phyloP scores from a whole-genome alignment of 1,140 invertebrate species.

The Ephestia elutella region DNA sequence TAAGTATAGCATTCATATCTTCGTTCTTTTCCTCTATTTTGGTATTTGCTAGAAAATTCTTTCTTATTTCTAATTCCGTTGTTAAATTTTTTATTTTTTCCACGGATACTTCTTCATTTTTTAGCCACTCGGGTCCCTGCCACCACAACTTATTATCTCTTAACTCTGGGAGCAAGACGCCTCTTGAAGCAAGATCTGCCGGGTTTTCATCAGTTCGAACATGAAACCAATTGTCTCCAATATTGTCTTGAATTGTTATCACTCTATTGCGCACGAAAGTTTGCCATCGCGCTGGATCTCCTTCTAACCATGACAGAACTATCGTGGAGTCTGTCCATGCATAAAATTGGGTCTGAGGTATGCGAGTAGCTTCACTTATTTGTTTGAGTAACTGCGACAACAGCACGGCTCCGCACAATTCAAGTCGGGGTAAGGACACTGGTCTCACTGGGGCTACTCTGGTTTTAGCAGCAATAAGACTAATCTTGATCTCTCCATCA shows the following conservation, averaged over 20 bases:
- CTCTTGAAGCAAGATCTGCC: slow-evolving; percentile 54
- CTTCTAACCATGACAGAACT: background rate
- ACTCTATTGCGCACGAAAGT: slow-evolving; percentile 5
- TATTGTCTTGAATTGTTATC: background rate
- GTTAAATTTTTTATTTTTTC: too few species aligned
- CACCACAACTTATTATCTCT: slow-evolving; percentile 35
- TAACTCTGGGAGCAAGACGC: slow-evolving; percentile 28
- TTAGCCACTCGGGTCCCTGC: too few species aligned
- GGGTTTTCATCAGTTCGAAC: slow-evolving; percentile 43
- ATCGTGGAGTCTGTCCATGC: background rate
- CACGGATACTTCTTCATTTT: too few species aligned
- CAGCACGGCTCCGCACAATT: too few species aligned
- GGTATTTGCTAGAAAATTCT: too few species aligned
- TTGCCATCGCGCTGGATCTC: slow-evolving; percentile 8
- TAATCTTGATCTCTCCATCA: background rate
- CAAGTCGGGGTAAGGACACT: background rate
- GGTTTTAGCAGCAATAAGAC: background rate
- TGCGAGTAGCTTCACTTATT: background rate
- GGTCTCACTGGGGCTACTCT: background rate
- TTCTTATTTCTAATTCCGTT: too few species aligned
- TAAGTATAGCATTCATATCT: too few species aligned
- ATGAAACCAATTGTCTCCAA: slow-evolving; percentile 3
- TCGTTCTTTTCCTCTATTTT: too few species aligned
- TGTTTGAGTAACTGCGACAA: background rate
- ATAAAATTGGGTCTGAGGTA: background rate